A percentile compares a stretch with the other conserved stretches of the same genome.
Evolutionary conservation across 2,888 invertebrate genomes (phyloP).

Genomic region (Calameuta idolon): DNA sequence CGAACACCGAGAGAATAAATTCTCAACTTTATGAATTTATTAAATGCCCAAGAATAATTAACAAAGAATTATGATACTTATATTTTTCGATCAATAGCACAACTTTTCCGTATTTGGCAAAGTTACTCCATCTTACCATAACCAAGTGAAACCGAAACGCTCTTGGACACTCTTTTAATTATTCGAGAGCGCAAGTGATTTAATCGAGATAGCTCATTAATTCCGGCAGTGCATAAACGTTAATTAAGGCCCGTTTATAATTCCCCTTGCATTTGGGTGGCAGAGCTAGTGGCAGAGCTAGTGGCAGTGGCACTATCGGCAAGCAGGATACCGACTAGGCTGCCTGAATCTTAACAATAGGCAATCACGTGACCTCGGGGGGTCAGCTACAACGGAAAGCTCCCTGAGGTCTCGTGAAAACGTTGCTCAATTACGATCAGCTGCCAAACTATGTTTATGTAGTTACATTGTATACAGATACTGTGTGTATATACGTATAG

Average conservation of each 20-base stretch:
- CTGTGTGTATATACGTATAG: too few relatives aligned
- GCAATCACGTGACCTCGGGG: not conserved
- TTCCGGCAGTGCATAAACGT: slow-evolving; percentile 13
- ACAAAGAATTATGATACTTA: too few relatives aligned
- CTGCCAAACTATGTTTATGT: not conserved
- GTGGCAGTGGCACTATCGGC: not conserved
- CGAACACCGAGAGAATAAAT: too few relatives aligned
- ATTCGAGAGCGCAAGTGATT: slow-evolving; percentile 19
- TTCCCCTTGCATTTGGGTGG: slow-evolving; percentile 34
- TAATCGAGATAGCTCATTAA: too few relatives aligned
- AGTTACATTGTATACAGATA: too few relatives aligned
- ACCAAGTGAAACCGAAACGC: too few relatives aligned
- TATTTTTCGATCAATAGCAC: too few relatives aligned
- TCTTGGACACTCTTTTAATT: too few relatives aligned
- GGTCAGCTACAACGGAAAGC: not conserved
- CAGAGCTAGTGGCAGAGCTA: not conserved
- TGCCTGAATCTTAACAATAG: not conserved
- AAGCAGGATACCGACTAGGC: not conserved
- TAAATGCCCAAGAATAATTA: too few relatives aligned
- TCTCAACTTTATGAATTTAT: too few relatives aligned
- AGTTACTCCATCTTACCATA: too few relatives aligned
- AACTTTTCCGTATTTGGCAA: too few relatives aligned
- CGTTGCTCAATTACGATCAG: slow-evolving; percentile 16
- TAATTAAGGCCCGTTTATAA: slow-evolving; percentile 54
- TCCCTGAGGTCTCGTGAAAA: slow-evolving; percentile 26